Percentiles rank a stretch among this genome's conserved stretches.
These are phyloP conservation scores for Drosophila lini DNA, from an alignment of 1,140 invertebrate species.

Conservation along the genomic window DNA sequence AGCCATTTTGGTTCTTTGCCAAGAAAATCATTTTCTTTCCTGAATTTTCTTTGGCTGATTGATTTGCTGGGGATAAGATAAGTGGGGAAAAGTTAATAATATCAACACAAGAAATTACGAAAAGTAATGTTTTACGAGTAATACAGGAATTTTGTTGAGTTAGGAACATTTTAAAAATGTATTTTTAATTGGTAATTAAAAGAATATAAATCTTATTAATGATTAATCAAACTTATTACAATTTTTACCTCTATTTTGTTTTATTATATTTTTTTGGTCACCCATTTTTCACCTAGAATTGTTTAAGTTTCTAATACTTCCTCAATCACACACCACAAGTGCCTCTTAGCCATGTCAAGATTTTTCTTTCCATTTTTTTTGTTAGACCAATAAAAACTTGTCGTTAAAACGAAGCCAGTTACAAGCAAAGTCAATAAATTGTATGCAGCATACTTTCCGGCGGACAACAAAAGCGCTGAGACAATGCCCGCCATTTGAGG, in stretches of 20 bases:
- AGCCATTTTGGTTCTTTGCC: slow-evolving; percentile 34
- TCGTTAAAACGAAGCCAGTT: slow-evolving; percentile 40
- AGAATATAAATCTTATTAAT: background rate
- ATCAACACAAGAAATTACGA: background rate
- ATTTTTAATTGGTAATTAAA: background rate
- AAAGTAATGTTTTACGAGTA: background rate
- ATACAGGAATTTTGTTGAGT: background rate
- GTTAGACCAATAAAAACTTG: slow-evolving; percentile 23
- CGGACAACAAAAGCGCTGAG: slow-evolving; percentile 23
- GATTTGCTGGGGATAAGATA: slow-evolving; percentile 27
- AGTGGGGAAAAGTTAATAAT: background rate
- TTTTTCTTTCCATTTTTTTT: slow-evolving; percentile 1
- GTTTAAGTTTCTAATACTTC: background rate
- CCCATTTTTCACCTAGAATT: background rate
- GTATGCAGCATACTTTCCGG: slow-evolving; percentile 70
- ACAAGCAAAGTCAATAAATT: slow-evolving; percentile 62
- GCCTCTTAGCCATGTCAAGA: slow-evolving; percentile 9
- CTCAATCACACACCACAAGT: slow-evolving; percentile 3
- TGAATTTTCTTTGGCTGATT: slow-evolving; percentile 13
- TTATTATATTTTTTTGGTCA: background rate
- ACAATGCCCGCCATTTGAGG: slow-evolving; percentile 30
- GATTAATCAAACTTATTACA: background rate
- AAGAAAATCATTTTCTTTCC: slow-evolving; percentile 37
- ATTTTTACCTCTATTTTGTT: too few species aligned
- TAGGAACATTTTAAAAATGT: background rate